These are phyloP conservation scores for Anorthoa munda DNA, from an alignment of 2,888 invertebrate genomes.

Conservation along the genomic window DNA sequence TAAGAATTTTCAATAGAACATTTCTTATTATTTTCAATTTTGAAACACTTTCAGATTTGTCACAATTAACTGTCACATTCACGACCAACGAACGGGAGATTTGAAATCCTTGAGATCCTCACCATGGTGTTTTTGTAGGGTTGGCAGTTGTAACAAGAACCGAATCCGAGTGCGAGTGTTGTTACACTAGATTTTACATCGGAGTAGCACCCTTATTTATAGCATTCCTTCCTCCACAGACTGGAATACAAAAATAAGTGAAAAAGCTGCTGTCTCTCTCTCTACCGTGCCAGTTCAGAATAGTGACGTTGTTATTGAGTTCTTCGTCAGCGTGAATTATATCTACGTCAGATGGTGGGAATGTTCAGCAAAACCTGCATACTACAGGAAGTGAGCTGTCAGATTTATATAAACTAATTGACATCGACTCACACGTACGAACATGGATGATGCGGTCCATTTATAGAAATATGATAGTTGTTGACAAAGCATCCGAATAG, in stretches of 20 bases:
- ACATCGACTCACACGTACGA: constrained; percentile 65
- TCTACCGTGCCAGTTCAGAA: constrained; percentile 73
- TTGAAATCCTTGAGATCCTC: constrained; percentile 75
- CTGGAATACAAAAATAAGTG: constrained; percentile 89
- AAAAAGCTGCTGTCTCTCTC: constrained; percentile 83
- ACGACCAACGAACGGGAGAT: constrained; percentile 65
- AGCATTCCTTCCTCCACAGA: constrained; percentile 80
- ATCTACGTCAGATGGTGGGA: constrained; percentile 74
- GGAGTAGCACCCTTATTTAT: constrained; percentile 89
- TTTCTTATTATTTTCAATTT: not conserved
- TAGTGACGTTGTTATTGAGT: constrained; percentile 72
- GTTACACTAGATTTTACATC: constrained; percentile 88
- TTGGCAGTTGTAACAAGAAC: constrained; percentile 89
- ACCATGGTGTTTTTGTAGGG: constrained; percentile 85
- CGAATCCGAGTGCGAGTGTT: constrained; percentile 90
- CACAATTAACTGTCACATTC: constrained; percentile 65
- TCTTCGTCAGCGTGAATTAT: constrained; percentile 69
- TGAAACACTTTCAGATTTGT: constrained; percentile 46
- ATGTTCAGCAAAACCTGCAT: constrained; percentile 73
- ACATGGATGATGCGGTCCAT: constrained; percentile 58
- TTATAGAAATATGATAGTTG: constrained; percentile 62
- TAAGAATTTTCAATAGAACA: constrained; percentile 18
- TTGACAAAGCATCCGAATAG: constrained; percentile 47
- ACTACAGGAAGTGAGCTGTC: constrained; percentile 74
- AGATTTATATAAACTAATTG: constrained; percentile 74